Evolutionary conservation across 2,113 vertebrate genomes (phyloP), one percentile per base, ranked within the genome.

Genomic region (Numenius arquata): DNA sequence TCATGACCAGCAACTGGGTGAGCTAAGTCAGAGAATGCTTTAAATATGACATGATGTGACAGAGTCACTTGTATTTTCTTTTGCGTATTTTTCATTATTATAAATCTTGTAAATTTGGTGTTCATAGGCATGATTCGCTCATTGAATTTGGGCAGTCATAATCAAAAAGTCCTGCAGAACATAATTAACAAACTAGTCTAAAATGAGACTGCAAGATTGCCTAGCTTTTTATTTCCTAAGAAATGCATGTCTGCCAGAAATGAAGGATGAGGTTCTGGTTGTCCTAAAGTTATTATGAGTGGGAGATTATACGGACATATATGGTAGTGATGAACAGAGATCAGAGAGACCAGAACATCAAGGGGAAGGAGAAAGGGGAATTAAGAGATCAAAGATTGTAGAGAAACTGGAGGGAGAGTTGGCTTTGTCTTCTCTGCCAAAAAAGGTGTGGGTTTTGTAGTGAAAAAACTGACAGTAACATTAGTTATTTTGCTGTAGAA

Each of bases 381-480:
- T 81, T 87, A 84, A 76, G 90, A 95, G 94, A 96, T 95, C 91
- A 92, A 92, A 90, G 84, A 86, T 80, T 85, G 59, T 45, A 71
- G 75, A 84, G 91, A 61, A 97, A 85, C 90, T 90, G 53, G 68
- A 91, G 85, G 83, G 78, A 95, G 80, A 90, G 82, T 85, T 92
- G 90, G 45, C 79, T 93, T 96, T 92, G 92, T 96, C 94, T 95
- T 92, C 40, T 17, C 72, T 96, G 96, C 78, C 82, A 93, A 95
- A 96, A 94, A 78, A 79, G n/a, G 62, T 73, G 77, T 75, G 25
- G 2, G 52, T 77, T 96, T 85, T 77, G 22, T 73, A 83, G 68
- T 68, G 58, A 81, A 95, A 94, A 65, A 61, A 86, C 9, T 56
- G 80, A 36, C 48, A 81, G 52, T 47, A 59, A 72, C 4, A 4